These are phyloP conservation scores for Xyrichtys novacula DNA, from an alignment of 2,797 vertebrate species.

Conservation along the genomic window DNA sequence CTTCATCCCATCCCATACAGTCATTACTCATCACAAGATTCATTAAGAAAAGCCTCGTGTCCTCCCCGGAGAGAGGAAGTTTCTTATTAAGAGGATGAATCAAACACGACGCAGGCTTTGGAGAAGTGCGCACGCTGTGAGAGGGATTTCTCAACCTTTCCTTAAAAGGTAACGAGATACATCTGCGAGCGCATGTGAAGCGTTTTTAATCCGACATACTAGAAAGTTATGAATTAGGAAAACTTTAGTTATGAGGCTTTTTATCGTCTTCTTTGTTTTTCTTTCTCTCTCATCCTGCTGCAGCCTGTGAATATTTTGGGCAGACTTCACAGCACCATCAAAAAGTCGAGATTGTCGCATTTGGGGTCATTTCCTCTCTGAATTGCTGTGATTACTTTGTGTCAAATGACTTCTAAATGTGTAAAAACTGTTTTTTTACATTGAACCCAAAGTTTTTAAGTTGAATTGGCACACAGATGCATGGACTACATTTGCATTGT, in stretches of 20 bases:
- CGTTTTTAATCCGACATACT: slow-evolving; percentile 11
- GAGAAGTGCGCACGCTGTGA: slow-evolving; percentile 65
- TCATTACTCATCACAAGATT: slow-evolving; percentile 70
- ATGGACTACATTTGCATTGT: not conserved
- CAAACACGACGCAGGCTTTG: slow-evolving; percentile 65
- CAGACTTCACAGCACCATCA: slow-evolving; percentile 37
- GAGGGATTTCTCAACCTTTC: slow-evolving; percentile 41
- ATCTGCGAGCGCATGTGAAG: slow-evolving; percentile 51
- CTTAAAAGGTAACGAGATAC: slow-evolving; percentile 65
- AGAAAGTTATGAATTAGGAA: slow-evolving; percentile 58
- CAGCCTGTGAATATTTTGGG: slow-evolving; percentile 5
- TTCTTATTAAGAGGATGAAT: slow-evolving; percentile 82
- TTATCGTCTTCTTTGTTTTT: not conserved
- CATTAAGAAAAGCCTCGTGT: slow-evolving; percentile 70
- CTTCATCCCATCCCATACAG: slow-evolving; percentile 67
- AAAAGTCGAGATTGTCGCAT: slow-evolving; percentile 7
- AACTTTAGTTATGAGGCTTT: slow-evolving; percentile 34
- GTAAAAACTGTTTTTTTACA: not conserved
- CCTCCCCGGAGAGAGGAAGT: slow-evolving; percentile 72
- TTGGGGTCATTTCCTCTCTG: slow-evolving; percentile 3
- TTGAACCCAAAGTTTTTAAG: not conserved
- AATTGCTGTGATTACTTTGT: not conserved
- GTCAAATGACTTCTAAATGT: not conserved
- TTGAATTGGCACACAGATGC: not conserved
- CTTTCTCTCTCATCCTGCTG: not conserved